These are phyloP conservation scores for Ciconia maguari DNA, from an alignment of 2,113 vertebrate species.

Conservation along the genomic window DNA sequence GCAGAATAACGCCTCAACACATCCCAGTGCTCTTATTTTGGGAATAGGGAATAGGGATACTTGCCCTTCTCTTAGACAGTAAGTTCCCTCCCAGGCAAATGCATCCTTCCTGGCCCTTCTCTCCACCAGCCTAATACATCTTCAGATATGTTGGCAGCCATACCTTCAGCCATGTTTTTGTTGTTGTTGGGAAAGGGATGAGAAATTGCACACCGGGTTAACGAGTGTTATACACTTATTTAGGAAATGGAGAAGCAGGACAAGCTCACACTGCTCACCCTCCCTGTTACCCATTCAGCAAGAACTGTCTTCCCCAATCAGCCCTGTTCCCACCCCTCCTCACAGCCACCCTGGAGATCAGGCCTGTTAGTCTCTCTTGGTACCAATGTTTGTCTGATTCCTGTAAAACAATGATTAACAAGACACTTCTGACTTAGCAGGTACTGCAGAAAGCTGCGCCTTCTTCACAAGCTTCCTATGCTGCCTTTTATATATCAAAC, in stretches of 20 bases:
- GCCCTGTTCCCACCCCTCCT: not conserved
- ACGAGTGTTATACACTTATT: not conserved
- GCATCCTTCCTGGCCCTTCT: not conserved
- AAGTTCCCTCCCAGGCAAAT: not conserved
- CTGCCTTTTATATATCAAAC: conserved; percentile 65
- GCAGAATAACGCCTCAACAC: not conserved
- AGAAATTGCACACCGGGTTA: not conserved
- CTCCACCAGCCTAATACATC: not conserved
- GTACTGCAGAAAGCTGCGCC: conserved; percentile 5
- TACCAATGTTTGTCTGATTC: not conserved
- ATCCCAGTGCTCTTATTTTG: not conserved
- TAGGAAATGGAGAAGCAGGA: not conserved
- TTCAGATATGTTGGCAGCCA: not conserved
- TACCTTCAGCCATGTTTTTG: not conserved
- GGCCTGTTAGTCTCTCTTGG: not conserved
- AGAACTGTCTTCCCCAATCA: not conserved
- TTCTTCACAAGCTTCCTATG: conserved; percentile 53
- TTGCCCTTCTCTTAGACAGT: not conserved
- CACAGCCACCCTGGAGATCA: not conserved
- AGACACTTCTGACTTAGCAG: conserved; percentile 10
- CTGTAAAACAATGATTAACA: conserved; percentile 30
- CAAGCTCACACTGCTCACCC: not conserved
- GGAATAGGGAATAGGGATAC: not conserved
- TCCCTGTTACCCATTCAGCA: not conserved
- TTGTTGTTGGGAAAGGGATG: not conserved